Percentiles rank a stretch among this genome's conserved stretches.
These are phyloP conservation scores for Nesometra sesokonis DNA, from an alignment of 35 echinoderm and acorn worm genomes.

Conservation along the genomic window DNA sequence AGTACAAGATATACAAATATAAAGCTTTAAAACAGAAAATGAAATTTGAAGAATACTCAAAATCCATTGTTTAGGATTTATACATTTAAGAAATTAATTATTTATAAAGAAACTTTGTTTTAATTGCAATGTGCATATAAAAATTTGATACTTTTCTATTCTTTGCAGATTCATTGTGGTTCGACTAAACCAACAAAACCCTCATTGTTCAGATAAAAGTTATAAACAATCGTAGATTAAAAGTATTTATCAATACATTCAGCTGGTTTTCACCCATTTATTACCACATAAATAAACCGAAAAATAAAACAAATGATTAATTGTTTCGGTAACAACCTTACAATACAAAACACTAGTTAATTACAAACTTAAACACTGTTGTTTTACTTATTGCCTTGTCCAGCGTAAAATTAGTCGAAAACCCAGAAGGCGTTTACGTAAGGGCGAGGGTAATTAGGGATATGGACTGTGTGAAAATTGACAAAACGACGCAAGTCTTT, in stretches of 20 bases:
- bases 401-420: background rate
- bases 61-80: no score
- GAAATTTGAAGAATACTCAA: no score
- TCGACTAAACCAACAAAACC: background rate
- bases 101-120: background rate
- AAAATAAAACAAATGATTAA: background rate
- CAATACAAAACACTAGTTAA: background rate
- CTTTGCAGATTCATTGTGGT: background rate
- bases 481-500: background rate
- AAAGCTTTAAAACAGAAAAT: no score
- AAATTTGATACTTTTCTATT: background rate
- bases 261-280: background rate
- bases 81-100: background rate
- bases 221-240: background rate
- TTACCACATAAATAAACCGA: background rate
- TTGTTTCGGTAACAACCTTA: background rate
- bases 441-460: background rate
- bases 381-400: background rate
- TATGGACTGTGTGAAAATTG: background rate
- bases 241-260: background rate
- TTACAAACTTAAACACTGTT: background rate
- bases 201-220: background rate
- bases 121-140: background rate
- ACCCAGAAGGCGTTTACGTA: background rate
- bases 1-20: no score